phyloP scores from a whole-genome alignment of 2,888 invertebrate species.

The Lepidonotus clava region DNA sequence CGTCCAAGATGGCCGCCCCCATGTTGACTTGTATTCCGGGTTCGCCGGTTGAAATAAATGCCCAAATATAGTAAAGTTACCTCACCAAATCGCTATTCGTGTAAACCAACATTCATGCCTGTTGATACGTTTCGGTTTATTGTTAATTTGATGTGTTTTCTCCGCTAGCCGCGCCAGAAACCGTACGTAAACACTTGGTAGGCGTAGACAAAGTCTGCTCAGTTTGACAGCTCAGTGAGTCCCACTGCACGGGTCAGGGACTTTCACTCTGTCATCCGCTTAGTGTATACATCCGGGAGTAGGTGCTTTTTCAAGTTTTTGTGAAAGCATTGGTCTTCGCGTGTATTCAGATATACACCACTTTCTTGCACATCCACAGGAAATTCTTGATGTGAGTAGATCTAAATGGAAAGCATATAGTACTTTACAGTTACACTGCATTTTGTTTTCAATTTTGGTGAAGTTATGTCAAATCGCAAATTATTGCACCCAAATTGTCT shows the following conservation, averaged over 20 bases:
- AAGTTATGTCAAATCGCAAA: too few species aligned
- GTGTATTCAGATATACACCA: too few species aligned
- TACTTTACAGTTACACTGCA: too few species aligned
- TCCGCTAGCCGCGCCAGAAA: neutral
- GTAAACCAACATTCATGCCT: neutral
- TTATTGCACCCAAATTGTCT: too few species aligned
- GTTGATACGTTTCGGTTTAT: neutral
- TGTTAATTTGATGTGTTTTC: neutral
- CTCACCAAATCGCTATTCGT: neutral
- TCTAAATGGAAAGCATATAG: too few species aligned
- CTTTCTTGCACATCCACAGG: too few species aligned
- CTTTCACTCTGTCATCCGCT: neutral
- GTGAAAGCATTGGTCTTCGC: too few species aligned
- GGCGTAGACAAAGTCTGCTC: neutral
- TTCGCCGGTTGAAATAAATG: constrained; percentile 37
- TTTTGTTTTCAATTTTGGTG: too few species aligned
- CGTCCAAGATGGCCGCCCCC: constrained; percentile 37
- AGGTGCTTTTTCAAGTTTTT: too few species aligned
- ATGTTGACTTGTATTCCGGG: constrained; percentile 31
- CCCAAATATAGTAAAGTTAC: constrained; percentile 36
- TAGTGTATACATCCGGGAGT: too few species aligned
- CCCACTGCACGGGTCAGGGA: neutral
- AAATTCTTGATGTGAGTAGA: too few species aligned
- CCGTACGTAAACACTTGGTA: constrained; percentile 9
- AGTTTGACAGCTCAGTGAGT: neutral